Base-by-base conservation (phyloP, 2,113 vertebrate species). In the Protomyctophum bolini region DNA sequence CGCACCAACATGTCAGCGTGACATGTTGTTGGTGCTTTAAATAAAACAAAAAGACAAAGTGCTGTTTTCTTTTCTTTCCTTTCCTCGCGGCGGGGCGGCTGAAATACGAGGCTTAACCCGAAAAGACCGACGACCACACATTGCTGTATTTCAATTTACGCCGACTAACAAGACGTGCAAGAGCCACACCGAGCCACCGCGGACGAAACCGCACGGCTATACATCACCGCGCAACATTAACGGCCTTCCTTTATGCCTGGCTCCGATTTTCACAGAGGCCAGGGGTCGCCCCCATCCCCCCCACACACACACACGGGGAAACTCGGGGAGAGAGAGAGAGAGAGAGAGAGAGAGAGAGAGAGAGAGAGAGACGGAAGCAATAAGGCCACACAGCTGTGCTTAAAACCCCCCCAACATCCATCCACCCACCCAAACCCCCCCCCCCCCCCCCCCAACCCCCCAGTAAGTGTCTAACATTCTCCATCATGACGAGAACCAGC, bases 201-300 rank as follows among this genome's bases (percentile, higher is more conserved):
- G 57, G 76, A 80, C 60, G 49, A 82, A 41, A 72, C 60, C 59
- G 21, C 21, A 73, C 29, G 76, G 76, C 74, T 70, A 75, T 77
- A 79, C 71, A 84, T 88, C 76, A 69, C 63, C 29, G 33, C 62
- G 52, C 62, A 83, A 63, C 69, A 73, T 84, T 80, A 82, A 83
- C 70, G 56, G 79, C 50, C 77, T 51, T 51, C 64, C 66, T 72
- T 82, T 73, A 71, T 49, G 66, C 51, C 67, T 67, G 70, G 61
- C 57, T 73, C 68, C 65, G 62, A 82, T 68, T 79, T 85, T 83
- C 72, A 80, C 76, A 10, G 64, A 66, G 85, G 86, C 89, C 84
- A 87, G 75, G 79, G 86, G 79, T 33, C 76, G 71, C 69, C 33
- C 78, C 83, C 82, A n/a, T n/a, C n/a, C n/a, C n/a, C n/a, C n/a